A percentile compares a stretch with the other conserved stretches of the same genome.
phyloP scores from a whole-genome alignment of 2,113 vertebrate species.

The Xenopus tropicalis region UCB_Xtro_10.0 CM004450.2:55059001-55059500 shows the following conservation, averaged over 20 bases:
- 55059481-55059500: no score
- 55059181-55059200: not conserved
- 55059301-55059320: no score
- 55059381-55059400: no score
- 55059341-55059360: no score
- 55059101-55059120: not conserved
- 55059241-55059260: not conserved
- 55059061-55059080: not conserved
- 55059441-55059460: no score
- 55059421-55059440: no score
- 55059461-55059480: no score
- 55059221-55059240: not conserved
- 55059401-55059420: no score
- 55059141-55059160: constrained; percentile 11
- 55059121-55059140: not conserved
- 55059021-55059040: not conserved
- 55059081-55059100: no score
- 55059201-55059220: not conserved
- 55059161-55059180: not conserved
- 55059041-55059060: not conserved
- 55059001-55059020: constrained; percentile 3
- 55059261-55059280: not conserved
- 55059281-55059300: not conserved
- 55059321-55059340: no score
- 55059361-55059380: no score